phyloP scores from a whole-genome alignment of 2,113 vertebrate species.

The Calcarius ornatus region DNA sequence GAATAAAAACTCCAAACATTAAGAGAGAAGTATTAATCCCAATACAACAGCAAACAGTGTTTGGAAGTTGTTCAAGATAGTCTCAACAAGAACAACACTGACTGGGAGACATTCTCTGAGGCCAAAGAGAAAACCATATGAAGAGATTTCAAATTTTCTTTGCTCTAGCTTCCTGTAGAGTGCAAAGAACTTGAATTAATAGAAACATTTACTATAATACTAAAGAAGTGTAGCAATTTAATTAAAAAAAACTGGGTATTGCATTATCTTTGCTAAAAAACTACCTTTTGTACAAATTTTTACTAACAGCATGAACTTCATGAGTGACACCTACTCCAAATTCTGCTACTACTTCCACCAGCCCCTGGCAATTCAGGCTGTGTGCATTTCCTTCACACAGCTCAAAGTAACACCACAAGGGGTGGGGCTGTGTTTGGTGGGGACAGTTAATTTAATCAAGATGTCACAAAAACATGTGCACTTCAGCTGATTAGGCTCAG shows the following conservation, averaged over 20 bases:
- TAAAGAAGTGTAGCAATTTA: neutral
- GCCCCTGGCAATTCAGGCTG: neutral
- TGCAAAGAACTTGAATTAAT: neutral
- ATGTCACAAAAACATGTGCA: neutral
- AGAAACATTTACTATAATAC: neutral
- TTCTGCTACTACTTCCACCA: neutral
- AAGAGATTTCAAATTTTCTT: neutral
- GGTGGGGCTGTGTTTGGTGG: neutral
- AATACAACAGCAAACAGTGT: neutral
- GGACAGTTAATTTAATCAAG: neutral
- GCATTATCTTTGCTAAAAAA: neutral
- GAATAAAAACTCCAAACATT: neutral
- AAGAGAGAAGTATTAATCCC: neutral
- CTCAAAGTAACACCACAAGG: neutral
- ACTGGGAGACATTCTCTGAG: neutral
- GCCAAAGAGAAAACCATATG: neutral
- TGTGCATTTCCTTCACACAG: accelerated
- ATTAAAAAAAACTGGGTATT: neutral
- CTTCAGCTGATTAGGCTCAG: neutral
- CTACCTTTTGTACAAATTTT: neutral
- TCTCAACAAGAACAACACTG: neutral
- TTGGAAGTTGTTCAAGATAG: neutral
- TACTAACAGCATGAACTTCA: neutral
- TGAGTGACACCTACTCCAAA: neutral
- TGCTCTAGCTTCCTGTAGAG: neutral